Evolutionary conservation across 1,140 invertebrate species (phyloP), one percentile per base, ranked within the genome.

Genomic region (Drosophila trapezifrons): DNA sequence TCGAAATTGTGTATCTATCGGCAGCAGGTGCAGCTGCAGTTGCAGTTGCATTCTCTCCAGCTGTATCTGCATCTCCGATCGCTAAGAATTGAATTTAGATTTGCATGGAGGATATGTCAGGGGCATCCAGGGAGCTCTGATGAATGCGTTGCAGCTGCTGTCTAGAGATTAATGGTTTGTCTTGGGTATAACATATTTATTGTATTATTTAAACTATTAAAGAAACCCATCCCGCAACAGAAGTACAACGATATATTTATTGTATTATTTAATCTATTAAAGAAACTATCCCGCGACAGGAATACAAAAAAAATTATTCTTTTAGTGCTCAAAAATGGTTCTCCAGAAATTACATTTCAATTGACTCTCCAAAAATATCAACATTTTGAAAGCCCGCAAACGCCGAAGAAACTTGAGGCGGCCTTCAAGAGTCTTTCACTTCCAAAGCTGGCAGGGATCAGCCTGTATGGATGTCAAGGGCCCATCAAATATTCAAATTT

Each of bases 401-500:
- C n/a, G n/a, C n/a, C n/a, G 20, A 45, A 29, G 42, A 46, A 47
- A 40, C 38, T 59, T 75, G 12, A 54, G 35, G 35, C 20, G 52
- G 20, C 32, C 46, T 27, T 38, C 27, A 69, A 70, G 67, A 47
- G 71, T 25, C 32, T 63, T 74, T 69, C 42, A n/a, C 27, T 73
- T 52, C 13, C 43, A 66, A 55, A 55, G 17, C 17, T 37, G 27
- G 10, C 45, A 46, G 35, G 46, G 29, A 73, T 60, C 55, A 20
- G 22, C 37, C 18, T 40, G 27, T 38, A 56, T 38, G 20, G 20
- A 52, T 66, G 71, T 76, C 60, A 54, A 76, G 72, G 15, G 72
- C 35, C 72, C 38, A 76, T 76, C 62, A 57, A 67, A 76, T 67
- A 76, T 46, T 76, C 25, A 76, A 76, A 76, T 54, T 66, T 52